phyloP scores from a whole-genome alignment of 2,888 invertebrate species.

The Amphimallon solstitiale region DNA sequence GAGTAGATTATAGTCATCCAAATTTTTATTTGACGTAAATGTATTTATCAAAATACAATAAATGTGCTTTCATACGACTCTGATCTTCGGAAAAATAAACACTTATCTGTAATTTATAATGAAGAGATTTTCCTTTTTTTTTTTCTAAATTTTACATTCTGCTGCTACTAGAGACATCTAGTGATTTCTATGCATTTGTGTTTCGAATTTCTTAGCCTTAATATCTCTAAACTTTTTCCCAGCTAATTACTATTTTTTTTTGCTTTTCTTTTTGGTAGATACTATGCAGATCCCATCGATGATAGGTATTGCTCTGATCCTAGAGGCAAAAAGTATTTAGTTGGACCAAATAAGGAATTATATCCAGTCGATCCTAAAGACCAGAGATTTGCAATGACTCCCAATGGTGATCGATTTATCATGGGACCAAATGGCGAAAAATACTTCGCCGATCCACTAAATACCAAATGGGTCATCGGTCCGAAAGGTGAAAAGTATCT shows the following conservation, averaged over 20 bases:
- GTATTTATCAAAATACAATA: too few species aligned
- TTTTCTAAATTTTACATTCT: too few species aligned
- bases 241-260: background rate
- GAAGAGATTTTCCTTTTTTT: too few species aligned
- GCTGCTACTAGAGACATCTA: too few species aligned
- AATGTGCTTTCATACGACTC: too few species aligned
- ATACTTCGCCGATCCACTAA: slow-evolving; percentile 31
- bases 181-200: too few species aligned
- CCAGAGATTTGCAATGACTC: slow-evolving; percentile 16
- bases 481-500: slow-evolving; percentile 26
- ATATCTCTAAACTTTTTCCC: too few species aligned
- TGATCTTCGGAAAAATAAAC: too few species aligned
- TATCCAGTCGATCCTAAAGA: slow-evolving; percentile 38
- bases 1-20: too few species aligned
- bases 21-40: too few species aligned
- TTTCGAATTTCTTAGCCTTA: background rate
- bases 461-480: slow-evolving; percentile 31
- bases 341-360: slow-evolving; percentile 26
- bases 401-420: slow-evolving; percentile 35
- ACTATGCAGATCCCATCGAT: slow-evolving; percentile 34
- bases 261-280: background rate
- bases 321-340: slow-evolving; percentile 18
- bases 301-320: slow-evolving; percentile 31
- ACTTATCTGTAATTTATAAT: too few species aligned
- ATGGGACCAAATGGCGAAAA: slow-evolving; percentile 37